Base-by-base conservation (phyloP, 2,797 vertebrate species). In the Oceanodroma leucorhoa region DNA sequence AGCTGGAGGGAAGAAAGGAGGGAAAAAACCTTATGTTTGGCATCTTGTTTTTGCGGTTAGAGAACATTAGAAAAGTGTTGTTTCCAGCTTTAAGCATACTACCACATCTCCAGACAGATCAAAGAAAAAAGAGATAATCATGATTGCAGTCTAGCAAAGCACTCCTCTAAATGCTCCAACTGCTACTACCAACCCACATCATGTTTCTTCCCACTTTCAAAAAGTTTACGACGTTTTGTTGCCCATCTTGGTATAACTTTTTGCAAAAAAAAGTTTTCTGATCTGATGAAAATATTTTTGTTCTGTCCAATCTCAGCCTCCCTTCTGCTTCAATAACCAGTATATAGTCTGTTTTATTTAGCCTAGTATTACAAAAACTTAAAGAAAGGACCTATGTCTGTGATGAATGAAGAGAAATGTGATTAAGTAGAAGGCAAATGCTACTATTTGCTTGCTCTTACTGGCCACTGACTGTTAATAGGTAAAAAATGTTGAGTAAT, bases 21-120 rank as follows among this genome's bases (percentile, higher is more conserved):
- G 54, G 48, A 84, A 84, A 45, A 92, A 92, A 14, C 34, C 80
- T 77, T 95, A 79, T 83, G 73, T 84, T 89, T 48, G 53, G 58
- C 81, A 95, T 89, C 81, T 89, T 71, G 81, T 82, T 96, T 95
- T 85, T 81, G 90, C 95, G 93, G 90, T 91, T 95, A 94, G 67
- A 88, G 84, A 91, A 95, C 94, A 86, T 71, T 48, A 73, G 83
- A 69, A 79, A 97, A 93, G 53, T 88, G 80, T 92, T 79, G 45
- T 88, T 96, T 46, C 77, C 79, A 96, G 78, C 73, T 96, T 85
- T 54, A 93, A 96, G 78, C 86, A 69, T 34, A 15, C 67, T 70
- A n/a, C 57, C 70, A 78, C 54, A 65, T 83, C 95, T 95, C 92
- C 80, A 94, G 48, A 86, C 84, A 93, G 84, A 93, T 69, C 38